phyloP scores from a whole-genome alignment of 2,888 invertebrate genomes.

The Antheraea assamensis region DNA sequence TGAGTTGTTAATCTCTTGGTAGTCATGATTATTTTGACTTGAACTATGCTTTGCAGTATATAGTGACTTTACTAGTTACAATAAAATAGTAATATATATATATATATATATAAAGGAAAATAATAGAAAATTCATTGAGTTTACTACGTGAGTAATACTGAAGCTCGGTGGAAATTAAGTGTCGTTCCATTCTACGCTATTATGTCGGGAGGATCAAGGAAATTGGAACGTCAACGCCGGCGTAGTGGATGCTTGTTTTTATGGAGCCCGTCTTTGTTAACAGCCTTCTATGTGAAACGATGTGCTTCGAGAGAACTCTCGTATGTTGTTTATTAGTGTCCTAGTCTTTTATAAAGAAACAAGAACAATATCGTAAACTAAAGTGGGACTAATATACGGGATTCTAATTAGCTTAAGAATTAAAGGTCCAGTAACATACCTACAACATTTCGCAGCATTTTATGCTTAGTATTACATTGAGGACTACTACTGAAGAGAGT shows the following conservation, averaged over 20 bases:
- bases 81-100: not conserved
- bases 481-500: not conserved
- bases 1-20: no score
- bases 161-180: constrained; percentile 55
- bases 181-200: constrained; percentile 50
- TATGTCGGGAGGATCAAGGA: constrained; percentile 55
- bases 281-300: constrained; percentile 5
- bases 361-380: not conserved
- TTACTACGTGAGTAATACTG: constrained; percentile 38
- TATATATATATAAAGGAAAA: constrained; percentile 25
- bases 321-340: not conserved
- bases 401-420: not conserved
- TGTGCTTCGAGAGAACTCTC: constrained; percentile 4
- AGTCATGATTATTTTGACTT: no score
- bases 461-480: no score
- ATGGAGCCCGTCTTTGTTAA: constrained; percentile 15
- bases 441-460: no score
- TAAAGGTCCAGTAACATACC: not conserved
- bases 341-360: not conserved
- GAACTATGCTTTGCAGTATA: no score
- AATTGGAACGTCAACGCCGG: constrained; percentile 56
- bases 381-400: not conserved
- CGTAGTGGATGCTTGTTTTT: constrained; percentile 20
- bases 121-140: constrained; percentile 47
- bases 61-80: not conserved